phyloP scores from a whole-genome alignment of 2,888 invertebrate species.

The Epinotia bilunana region DNA sequence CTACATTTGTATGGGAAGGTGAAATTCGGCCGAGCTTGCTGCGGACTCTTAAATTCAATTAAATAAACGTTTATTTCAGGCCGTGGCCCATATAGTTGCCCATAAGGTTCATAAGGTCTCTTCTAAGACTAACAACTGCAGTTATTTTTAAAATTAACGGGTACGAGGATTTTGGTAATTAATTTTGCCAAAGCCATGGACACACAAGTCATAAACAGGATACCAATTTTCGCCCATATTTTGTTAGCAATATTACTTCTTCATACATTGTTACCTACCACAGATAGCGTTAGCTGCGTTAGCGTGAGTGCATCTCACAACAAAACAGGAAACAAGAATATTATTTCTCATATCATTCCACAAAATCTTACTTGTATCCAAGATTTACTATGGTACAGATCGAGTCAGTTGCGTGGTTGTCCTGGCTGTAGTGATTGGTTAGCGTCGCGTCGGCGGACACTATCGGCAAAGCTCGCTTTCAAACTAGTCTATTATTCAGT shows the following conservation, averaged over 20 bases:
- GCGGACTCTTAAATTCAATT: too few relatives aligned
- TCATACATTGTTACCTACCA: background rate
- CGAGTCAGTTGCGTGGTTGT: slow-evolving; percentile 45
- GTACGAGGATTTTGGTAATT: slow-evolving; percentile 8
- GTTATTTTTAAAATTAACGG: background rate
- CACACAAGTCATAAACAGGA: background rate
- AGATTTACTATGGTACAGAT: slow-evolving; percentile 44
- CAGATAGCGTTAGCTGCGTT: background rate
- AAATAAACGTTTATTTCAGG: too few relatives aligned
- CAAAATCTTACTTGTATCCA: slow-evolving; percentile 39
- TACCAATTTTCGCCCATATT: background rate
- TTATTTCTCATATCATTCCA: slow-evolving; percentile 37
- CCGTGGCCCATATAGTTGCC: too few relatives aligned
- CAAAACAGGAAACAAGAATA: slow-evolving; percentile 40
- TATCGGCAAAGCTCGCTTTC: slow-evolving; percentile 46
- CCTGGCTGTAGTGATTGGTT: slow-evolving; percentile 45
- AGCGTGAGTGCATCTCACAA: slow-evolving; percentile 10
- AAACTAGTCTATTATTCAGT: slow-evolving; percentile 44
- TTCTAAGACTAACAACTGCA: background rate
- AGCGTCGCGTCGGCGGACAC: slow-evolving; percentile 47
- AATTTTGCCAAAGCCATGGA: background rate
- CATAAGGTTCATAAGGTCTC: too few relatives aligned
- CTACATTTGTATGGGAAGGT: too few relatives aligned
- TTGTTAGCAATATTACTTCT: background rate
- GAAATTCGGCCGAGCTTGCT: too few relatives aligned